phyloP scores from a whole-genome alignment of 2,113 vertebrate species.

The Eudorcas thomsonii region DNA sequence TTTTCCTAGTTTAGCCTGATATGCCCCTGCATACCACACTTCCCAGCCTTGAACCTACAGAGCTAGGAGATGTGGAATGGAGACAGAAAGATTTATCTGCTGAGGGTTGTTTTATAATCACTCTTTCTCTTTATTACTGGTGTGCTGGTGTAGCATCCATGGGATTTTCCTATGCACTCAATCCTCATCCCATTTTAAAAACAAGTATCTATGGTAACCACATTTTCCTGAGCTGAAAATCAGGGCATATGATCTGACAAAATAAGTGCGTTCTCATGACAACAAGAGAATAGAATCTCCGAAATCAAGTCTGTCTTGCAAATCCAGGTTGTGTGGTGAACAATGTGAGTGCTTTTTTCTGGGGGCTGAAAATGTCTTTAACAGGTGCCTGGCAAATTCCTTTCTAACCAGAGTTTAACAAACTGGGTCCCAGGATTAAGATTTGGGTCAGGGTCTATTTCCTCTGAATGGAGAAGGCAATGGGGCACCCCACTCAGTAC shows the following conservation, averaged over 20 bases:
- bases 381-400: neutral
- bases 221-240: constrained; percentile 56
- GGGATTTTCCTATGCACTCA: constrained; percentile 3
- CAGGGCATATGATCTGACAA: constrained; percentile 46
- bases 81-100: neutral
- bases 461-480: neutral
- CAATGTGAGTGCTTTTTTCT: neutral
- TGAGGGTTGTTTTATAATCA: neutral
- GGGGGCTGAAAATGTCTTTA: neutral
- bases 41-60: neutral
- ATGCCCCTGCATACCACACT: neutral
- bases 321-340: neutral
- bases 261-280: constrained; percentile 64
- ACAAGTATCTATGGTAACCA: constrained; percentile 67
- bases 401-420: neutral
- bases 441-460: neutral
- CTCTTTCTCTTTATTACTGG: neutral
- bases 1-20: neutral
- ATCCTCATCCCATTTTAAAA: constrained; percentile 23
- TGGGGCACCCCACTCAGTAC: too few species aligned
- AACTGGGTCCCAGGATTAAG: neutral
- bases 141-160: neutral
- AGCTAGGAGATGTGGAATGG: neutral
- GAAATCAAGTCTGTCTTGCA: constrained; percentile 4
- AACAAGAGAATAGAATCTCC: constrained; percentile 33